Evolutionary conservation across 1,140 invertebrate genomes (phyloP).

Genomic region (Vanessa atalanta): DNA sequence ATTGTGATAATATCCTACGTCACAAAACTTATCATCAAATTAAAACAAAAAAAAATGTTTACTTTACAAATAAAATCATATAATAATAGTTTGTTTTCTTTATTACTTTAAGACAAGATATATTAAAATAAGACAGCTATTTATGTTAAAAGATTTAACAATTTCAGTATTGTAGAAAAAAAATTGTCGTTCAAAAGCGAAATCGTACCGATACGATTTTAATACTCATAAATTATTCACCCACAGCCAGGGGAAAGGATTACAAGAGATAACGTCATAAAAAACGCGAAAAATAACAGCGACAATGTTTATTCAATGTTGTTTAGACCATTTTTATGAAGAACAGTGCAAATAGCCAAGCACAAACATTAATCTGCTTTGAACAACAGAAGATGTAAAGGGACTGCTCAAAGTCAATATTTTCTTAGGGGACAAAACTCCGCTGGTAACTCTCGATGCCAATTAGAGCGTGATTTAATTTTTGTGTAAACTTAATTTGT

Average conservation of each 20-base stretch:
- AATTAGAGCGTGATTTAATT: slow-evolving; percentile 77
- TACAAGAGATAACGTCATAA: slow-evolving; percentile 64
- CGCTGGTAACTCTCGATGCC: slow-evolving; percentile 52
- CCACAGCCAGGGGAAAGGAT: slow-evolving; percentile 56
- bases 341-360: slow-evolving; percentile 72
- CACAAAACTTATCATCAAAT: no score
- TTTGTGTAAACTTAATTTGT: slow-evolving; percentile 76
- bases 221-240: slow-evolving; percentile 51
- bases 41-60: no score
- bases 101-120: no score
- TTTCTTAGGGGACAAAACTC: slow-evolving; percentile 76
- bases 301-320: slow-evolving; percentile 62
- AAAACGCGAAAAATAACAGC: slow-evolving; percentile 54
- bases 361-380: slow-evolving; percentile 80
- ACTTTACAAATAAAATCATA: no score
- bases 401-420: slow-evolving; percentile 70
- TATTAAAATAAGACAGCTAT: no score
- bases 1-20: no score
- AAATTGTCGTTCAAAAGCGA: not conserved
- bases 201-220: slow-evolving; percentile 34
- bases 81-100: no score
- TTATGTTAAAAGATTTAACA: no score
- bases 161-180: no score
- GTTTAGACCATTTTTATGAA: slow-evolving; percentile 78
- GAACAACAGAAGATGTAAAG: slow-evolving; percentile 78